Percentiles rank a stretch among this genome's conserved stretches.
phyloP scores from a whole-genome alignment of 1,140 invertebrate genomes.

The Lepidurus arcticus region DNA sequence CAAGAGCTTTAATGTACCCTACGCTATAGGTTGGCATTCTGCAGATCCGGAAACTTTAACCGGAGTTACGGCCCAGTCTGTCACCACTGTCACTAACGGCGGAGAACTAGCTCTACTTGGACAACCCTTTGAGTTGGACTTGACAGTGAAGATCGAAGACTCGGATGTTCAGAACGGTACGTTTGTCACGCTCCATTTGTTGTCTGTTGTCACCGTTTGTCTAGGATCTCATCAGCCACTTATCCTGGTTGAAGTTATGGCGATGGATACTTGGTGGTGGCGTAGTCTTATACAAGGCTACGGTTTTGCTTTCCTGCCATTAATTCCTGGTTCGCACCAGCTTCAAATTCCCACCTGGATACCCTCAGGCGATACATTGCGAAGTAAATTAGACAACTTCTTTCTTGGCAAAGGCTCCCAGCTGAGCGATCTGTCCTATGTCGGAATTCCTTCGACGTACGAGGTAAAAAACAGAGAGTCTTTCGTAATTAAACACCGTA shows the following conservation, averaged over 20 bases:
- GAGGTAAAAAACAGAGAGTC: background rate
- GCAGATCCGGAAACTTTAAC: background rate
- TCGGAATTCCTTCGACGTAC: background rate
- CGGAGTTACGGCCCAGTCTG: background rate
- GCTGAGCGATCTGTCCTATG: background rate
- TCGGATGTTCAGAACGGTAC: background rate
- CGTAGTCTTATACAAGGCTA: background rate
- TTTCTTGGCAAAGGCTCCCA: background rate
- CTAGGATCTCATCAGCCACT: slow-evolving; percentile 3
- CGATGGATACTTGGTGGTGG: background rate
- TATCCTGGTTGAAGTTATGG: slow-evolving; percentile 4
- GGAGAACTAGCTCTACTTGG: background rate
- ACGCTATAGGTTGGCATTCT: background rate
- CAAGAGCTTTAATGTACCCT: background rate
- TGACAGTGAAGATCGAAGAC: background rate
- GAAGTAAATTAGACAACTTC: background rate
- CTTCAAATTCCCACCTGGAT: background rate
- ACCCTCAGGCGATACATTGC: background rate
- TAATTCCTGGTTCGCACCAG: background rate
- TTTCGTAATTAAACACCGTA: background rate
- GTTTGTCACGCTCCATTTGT: background rate
- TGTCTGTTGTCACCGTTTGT: background rate
- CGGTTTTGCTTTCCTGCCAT: background rate
- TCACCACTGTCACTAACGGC: background rate
- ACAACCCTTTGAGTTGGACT: slow-evolving; percentile 3